Conservation (phyloP, 2,797 vertebrate genomes). For the Australoheros facetus region DNA sequence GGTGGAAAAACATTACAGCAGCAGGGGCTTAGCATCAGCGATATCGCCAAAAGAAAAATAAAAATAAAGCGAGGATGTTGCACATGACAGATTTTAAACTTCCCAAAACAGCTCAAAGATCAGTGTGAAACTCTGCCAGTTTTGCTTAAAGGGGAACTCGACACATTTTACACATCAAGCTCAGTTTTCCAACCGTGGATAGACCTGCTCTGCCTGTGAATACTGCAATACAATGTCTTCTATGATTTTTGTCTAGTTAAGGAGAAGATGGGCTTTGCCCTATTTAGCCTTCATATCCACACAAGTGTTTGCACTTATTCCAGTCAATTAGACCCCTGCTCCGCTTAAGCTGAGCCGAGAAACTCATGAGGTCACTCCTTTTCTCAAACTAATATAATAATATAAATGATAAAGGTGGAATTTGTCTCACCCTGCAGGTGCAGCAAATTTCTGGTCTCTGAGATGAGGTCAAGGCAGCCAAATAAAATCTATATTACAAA, state of each 20-base stretch:
- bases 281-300: not conserved
- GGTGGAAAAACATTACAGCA: constrained; percentile 33
- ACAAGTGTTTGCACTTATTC: not conserved
- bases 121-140: constrained; percentile 3
- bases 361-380: not conserved
- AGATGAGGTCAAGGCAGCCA: not conserved
- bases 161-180: not conserved
- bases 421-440: not conserved
- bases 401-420: not conserved
- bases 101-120: constrained; percentile 27
- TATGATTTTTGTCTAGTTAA: not conserved
- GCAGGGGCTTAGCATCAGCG: constrained; percentile 13
- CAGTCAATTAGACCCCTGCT: not conserved
- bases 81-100: constrained; percentile 26
- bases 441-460: not conserved
- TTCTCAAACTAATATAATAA: not conserved
- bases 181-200: not conserved
- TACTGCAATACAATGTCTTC: not conserved
- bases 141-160: constrained; percentile 15
- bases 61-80: constrained; percentile 26
- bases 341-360: rapidly evolving
- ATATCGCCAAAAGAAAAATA: constrained; percentile 19
- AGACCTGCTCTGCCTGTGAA: not conserved
- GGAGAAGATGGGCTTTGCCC: not conserved
- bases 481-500: not conserved